A percentile compares a stretch with the other conserved stretches of the same genome.
These are phyloP conservation scores for Drosophila bipectinata DNA, from an alignment of 1,140 invertebrate species.

Conservation along the genomic window DNA sequence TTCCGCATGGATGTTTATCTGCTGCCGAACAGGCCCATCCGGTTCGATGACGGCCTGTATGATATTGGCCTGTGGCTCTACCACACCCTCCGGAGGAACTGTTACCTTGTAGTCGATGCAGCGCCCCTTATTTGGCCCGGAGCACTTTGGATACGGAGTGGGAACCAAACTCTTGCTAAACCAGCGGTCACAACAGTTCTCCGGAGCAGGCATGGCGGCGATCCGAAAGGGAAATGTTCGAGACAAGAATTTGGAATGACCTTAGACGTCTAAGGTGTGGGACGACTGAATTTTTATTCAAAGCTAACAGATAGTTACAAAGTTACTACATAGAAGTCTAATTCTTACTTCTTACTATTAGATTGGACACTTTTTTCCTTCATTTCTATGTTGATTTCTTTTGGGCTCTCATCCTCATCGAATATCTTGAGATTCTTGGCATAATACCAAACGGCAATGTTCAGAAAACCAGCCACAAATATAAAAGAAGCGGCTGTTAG, in stretches of 20 bases:
- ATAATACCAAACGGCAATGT: slow-evolving; percentile 87
- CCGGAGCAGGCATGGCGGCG: slow-evolving; percentile 29
- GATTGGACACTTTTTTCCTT: neutral
- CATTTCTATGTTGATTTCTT: slow-evolving; percentile 15
- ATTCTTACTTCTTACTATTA: neutral
- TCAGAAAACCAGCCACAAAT: slow-evolving; percentile 87
- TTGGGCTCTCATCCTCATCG: slow-evolving; percentile 85
- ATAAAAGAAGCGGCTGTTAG: slow-evolving; percentile 87
- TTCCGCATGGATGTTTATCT: slow-evolving; percentile 30
- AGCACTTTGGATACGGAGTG: slow-evolving; percentile 34
- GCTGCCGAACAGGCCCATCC: slow-evolving; percentile 25
- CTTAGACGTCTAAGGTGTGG: neutral
- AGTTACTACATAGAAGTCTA: neutral
- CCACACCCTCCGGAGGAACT: neutral
- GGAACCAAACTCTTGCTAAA: neutral
- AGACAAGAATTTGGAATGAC: neutral
- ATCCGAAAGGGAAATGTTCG: neutral
- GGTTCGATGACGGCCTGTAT: slow-evolving; percentile 11
- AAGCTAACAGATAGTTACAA: slow-evolving; percentile 2
- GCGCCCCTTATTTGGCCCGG: neutral
- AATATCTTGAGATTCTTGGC: slow-evolving; percentile 89
- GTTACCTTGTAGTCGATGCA: slow-evolving; percentile 39
- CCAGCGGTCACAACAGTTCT: slow-evolving; percentile 44
- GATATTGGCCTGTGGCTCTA: slow-evolving; percentile 13
- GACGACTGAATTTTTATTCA: neutral